Evolutionary conservation across 2,797 vertebrate species (phyloP).

Genomic region (Pseudocheirus occidentalis): DNA sequence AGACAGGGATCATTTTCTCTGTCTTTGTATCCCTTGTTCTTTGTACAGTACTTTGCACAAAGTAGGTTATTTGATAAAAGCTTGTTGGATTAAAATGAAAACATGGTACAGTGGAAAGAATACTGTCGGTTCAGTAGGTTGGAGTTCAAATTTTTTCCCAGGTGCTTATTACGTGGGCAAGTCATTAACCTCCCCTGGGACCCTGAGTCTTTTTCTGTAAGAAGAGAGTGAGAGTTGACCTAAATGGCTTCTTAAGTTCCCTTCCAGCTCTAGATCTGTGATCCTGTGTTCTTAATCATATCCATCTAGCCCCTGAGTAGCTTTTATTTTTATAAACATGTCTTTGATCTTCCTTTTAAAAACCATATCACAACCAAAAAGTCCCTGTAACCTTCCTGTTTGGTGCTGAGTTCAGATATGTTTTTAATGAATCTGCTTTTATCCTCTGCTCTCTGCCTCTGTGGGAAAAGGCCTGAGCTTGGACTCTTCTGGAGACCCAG

Average conservation of each 20-base stretch:
- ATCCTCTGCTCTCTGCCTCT: background rate
- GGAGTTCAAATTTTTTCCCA: background rate
- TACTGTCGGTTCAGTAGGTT: background rate
- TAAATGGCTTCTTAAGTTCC: background rate
- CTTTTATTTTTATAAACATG: background rate
- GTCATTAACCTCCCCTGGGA: background rate
- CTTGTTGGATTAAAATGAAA: background rate
- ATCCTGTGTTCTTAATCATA: background rate
- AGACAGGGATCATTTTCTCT: background rate
- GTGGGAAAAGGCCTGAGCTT: background rate
- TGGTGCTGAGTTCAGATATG: background rate
- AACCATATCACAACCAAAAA: background rate
- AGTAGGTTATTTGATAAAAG: background rate
- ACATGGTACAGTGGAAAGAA: background rate
- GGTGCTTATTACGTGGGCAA: background rate
- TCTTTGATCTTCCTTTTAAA: background rate
- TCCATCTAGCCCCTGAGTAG: background rate
- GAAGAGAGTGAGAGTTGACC: background rate
- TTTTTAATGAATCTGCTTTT: background rate
- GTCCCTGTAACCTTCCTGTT: background rate
- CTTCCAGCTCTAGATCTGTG: background rate
- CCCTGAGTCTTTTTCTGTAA: background rate
- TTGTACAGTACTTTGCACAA: background rate
- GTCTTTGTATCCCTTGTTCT: background rate
- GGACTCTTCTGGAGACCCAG: background rate